Evolutionary conservation across 92 coral and sea anemone genomes (phyloP), one percentile per base, ranked within the genome.

Genomic region (Paragorgia papillata): DNA sequence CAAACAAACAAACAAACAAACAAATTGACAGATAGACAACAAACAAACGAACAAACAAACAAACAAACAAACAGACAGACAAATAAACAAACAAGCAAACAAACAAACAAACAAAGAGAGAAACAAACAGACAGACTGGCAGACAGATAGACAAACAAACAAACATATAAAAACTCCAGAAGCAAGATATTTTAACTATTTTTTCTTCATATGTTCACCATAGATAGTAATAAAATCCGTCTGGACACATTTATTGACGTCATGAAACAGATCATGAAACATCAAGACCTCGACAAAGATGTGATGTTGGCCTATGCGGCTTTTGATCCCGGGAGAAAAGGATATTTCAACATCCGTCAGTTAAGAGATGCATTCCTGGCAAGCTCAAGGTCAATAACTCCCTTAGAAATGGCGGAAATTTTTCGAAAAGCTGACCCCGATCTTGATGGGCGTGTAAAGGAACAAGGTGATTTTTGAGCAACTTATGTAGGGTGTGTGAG

Each of bases 391-490:
- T 27, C 63, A 17, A 17, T 56, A 53, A 51, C 63, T 19, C 78
- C 78, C 5, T 19, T 30, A 41, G 78, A 71, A 71, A 53, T 71
- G 64, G 62, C 64, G 31, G 78, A 71, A 27, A 71, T 71, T 7
- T 71, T 53, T 71, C 46, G 63, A n/a, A 71, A 48, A 34, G 78
- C 78, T 53, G 78, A 71, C 13, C 78, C 78, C 2, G 64, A 71
- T 21, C 18, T 19, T n/a, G 78, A 71, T 71, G 78, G 51, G 33
- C 58, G 58, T 48, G 78, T 71, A 9, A 53, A 32, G 12, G 64
- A 55, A 25, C 9, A 53, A 71, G 78, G 78, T 71, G n/a, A 46
- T 7, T 46, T 46, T 37, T 4, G 43, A 4, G 43, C n/a, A n/a
- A n/a, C n/a, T n/a, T n/a, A n/a, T n/a, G n/a, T n/a, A n/a, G n/a